Conservation (phyloP, 2,888 invertebrate genomes). For the Drosophila multiciliata region DNA sequence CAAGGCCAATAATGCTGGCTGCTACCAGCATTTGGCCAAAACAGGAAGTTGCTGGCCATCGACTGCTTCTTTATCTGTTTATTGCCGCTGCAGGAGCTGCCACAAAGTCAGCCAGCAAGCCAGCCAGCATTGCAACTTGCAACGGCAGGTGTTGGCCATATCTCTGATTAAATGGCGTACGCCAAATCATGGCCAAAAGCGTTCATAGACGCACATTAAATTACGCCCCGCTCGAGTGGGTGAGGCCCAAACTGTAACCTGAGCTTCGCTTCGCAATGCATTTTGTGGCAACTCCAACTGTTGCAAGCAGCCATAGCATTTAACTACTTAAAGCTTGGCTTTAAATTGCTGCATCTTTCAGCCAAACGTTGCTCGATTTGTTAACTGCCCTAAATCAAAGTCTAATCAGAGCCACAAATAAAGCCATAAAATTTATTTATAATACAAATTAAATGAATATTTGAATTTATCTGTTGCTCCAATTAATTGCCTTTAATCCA, state of each 20-base stretch:
- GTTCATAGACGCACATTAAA: slow-evolving; percentile 69
- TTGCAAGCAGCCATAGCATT: neutral
- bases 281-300: slow-evolving; percentile 39
- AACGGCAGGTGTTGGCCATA: slow-evolving; percentile 78
- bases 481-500: neutral
- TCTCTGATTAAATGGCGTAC: slow-evolving; percentile 78
- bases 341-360: neutral
- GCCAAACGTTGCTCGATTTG: slow-evolving; percentile 7
- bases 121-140: slow-evolving; percentile 12
- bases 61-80: slow-evolving; percentile 67
- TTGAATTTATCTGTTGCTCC: neutral
- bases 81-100: slow-evolving; percentile 75
- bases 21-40: slow-evolving; percentile 27
- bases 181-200: slow-evolving; percentile 77
- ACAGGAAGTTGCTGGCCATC: slow-evolving; percentile 58
- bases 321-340: slow-evolving; percentile 19
- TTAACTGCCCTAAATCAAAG: slow-evolving; percentile 2
- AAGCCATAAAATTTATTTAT: neutral
- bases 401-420: neutral
- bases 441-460: neutral
- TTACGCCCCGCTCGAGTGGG: slow-evolving; percentile 43
- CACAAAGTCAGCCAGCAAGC: neutral
- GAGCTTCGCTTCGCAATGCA: slow-evolving; percentile 28
- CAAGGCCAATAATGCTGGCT: slow-evolving; percentile 46
- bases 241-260: slow-evolving; percentile 41